A percentile compares a stretch with the other conserved stretches of the same genome.
These are phyloP conservation scores for Hoplias malabaricus DNA, from an alignment of 2,113 vertebrate genomes.

Conservation along the genomic window DNA sequence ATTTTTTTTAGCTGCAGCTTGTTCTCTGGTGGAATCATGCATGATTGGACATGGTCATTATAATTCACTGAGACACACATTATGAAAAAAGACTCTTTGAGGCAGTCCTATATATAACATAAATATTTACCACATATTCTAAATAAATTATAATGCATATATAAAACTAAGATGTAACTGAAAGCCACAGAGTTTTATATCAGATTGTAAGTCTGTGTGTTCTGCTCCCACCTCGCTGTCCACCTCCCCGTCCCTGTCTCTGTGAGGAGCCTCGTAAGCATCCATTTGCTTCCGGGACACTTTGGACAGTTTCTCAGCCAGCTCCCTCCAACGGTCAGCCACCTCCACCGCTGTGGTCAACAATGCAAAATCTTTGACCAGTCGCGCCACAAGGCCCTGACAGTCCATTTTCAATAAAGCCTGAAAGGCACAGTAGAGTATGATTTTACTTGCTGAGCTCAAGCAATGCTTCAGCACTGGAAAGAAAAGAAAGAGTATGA, in stretches of 20 bases:
- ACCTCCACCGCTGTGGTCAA: slow-evolving; percentile 95
- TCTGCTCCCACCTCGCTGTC: slow-evolving; percentile 87
- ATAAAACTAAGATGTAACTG: not conserved
- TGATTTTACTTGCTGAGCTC: not conserved
- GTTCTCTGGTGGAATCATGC: no score
- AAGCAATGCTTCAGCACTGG: not conserved
- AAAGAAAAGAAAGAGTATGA: no score
- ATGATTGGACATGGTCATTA: no score
- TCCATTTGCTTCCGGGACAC: slow-evolving; percentile 96
- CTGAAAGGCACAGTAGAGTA: slow-evolving; percentile 62
- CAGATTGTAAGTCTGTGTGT: not conserved
- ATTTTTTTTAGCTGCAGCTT: no score
- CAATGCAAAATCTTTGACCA: slow-evolving; percentile 94
- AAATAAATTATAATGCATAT: not conserved
- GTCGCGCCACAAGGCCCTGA: slow-evolving; percentile 90
- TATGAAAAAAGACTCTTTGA: no score
- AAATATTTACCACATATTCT: not conserved
- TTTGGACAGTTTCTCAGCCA: slow-evolving; percentile 89
- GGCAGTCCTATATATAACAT: no score
- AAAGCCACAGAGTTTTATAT: not conserved
- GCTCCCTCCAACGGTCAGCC: slow-evolving; percentile 91
- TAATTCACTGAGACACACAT: no score
- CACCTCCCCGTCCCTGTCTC: slow-evolving; percentile 83
- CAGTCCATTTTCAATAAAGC: slow-evolving; percentile 95
- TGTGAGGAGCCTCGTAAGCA: slow-evolving; percentile 90